Evolutionary conservation across 2,113 vertebrate genomes (phyloP).

Genomic region (Heterochromis multidens): DNA sequence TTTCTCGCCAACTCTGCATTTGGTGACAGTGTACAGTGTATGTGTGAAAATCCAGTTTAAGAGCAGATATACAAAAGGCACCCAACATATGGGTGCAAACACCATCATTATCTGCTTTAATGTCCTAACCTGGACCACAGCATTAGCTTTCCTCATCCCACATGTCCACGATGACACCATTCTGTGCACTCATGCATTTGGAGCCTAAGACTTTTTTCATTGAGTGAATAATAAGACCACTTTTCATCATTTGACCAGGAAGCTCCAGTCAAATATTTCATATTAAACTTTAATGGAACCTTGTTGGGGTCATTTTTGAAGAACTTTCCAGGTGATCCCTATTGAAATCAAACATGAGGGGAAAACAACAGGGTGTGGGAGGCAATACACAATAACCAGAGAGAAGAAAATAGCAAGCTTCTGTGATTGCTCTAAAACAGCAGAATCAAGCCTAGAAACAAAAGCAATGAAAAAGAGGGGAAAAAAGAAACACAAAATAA

Average conservation of each 20-base stretch:
- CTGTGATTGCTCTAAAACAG: slow-evolving; percentile 43
- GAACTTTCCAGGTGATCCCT: background rate
- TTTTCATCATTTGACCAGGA: slow-evolving; percentile 11
- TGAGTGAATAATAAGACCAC: slow-evolving; percentile 33
- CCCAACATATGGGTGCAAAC: background rate
- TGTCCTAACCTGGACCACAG: slow-evolving; percentile 3
- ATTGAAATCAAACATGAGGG: slow-evolving; percentile 9
- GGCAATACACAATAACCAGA: slow-evolving; percentile 57
- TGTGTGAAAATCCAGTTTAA: slow-evolving; percentile 47
- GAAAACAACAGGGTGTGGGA: slow-evolving; percentile 27
- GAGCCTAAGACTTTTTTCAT: slow-evolving; percentile 44
- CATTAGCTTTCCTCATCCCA: background rate
- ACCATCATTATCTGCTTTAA: background rate
- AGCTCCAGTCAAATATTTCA: slow-evolving; percentile 7
- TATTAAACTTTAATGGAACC: background rate
- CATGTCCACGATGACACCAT: slow-evolving; percentile 11
- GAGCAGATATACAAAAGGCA: slow-evolving; percentile 26
- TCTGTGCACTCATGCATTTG: background rate
- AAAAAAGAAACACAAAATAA: slow-evolving; percentile 42
- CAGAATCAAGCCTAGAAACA: slow-evolving; percentile 27
- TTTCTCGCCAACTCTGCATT: background rate
- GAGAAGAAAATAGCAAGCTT: slow-evolving; percentile 16
- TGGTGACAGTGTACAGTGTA: slow-evolving; percentile 25
- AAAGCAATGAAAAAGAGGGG: background rate
- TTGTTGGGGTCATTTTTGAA: background rate